Conservation (phyloP, 23 tunicate genomes). For the Trididemnum miniatum region DNA sequence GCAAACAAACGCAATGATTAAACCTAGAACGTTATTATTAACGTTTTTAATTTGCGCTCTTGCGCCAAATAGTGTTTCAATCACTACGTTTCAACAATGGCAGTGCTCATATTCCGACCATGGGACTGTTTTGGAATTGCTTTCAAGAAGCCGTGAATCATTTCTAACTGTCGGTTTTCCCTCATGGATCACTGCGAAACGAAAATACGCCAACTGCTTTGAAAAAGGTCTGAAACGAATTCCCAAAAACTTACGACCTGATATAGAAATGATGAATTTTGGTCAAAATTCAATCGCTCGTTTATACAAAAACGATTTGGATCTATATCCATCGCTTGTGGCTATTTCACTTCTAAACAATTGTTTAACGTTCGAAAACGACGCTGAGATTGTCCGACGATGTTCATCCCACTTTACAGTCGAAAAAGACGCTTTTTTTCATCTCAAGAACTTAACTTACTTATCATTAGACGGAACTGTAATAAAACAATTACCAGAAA, state of each 20-base stretch:
- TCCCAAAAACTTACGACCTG: not conserved
- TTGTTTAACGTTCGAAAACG: not conserved
- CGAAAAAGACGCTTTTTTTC: not conserved
- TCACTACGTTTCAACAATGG: too few species aligned
- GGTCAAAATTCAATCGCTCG: slow-evolving; percentile 3
- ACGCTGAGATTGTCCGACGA: not conserved
- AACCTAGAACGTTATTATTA: too few species aligned
- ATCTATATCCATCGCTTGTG: not conserved
- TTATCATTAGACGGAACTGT: not conserved
- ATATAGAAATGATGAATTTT: not conserved
- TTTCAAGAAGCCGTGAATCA: too few species aligned
- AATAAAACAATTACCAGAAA: not conserved
- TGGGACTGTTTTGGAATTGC: too few species aligned
- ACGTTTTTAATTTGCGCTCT: too few species aligned
- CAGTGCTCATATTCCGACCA: too few species aligned
- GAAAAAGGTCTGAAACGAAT: slow-evolving; percentile 10
- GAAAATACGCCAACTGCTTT: not conserved
- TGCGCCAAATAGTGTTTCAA: too few species aligned
- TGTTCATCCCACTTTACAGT: not conserved
- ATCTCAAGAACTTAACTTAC: not conserved
- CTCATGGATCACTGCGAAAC: slow-evolving; percentile 3
- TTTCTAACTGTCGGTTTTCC: not conserved
- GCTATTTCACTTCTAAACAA: not conserved
- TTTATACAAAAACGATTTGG: not conserved
- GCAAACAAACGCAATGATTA: too few species aligned